A percentile compares a stretch with the other conserved stretches of the same genome.
Conservation (phyloP, 2,797 vertebrate species). For the Sebastes vulpes region DNA sequence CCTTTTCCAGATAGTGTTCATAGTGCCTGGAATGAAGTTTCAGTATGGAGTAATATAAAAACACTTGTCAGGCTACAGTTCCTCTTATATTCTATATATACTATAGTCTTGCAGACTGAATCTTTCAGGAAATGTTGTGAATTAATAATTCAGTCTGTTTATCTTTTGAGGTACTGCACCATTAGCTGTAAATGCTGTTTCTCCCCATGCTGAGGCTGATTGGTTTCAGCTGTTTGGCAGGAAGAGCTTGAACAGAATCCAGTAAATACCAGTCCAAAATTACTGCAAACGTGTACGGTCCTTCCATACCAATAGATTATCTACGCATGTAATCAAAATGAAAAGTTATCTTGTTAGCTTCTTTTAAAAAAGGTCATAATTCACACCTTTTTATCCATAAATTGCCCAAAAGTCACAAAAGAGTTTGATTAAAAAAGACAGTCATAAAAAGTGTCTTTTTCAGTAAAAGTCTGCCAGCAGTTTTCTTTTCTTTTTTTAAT, state of each 20-base stretch:
- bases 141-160: background rate
- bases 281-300: background rate
- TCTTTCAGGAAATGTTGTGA: background rate
- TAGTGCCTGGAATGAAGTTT: background rate
- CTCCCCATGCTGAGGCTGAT: background rate
- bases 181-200: background rate
- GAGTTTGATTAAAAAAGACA: background rate
- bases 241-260: background rate
- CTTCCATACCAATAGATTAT: background rate
- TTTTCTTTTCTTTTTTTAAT: background rate
- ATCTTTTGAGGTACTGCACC: fast-evolving
- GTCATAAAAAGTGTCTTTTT: background rate
- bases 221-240: background rate
- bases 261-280: background rate
- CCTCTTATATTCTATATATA: background rate
- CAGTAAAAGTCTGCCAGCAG: background rate
- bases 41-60: background rate
- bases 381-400: background rate
- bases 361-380: background rate
- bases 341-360: background rate
- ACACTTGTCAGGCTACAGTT: background rate
- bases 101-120: background rate
- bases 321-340: background rate
- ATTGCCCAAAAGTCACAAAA: background rate
- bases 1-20: background rate